Evolutionary conservation across 1,140 invertebrate genomes (phyloP).

Genomic region (Leptinotarsa defecta): DNA sequence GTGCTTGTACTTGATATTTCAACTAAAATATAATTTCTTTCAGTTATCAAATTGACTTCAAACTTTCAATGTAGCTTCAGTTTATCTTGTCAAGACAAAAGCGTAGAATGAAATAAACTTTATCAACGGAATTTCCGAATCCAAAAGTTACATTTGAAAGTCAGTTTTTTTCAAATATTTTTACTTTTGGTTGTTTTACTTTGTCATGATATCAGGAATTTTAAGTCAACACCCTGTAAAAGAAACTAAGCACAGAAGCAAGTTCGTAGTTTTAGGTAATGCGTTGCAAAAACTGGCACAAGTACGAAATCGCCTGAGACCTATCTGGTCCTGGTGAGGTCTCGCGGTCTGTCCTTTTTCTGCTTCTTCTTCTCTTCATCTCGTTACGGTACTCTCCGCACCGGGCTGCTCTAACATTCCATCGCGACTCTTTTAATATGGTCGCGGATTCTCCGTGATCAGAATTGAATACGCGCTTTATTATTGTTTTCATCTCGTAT

Average conservation of each 20-base stretch:
- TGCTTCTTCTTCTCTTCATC: constrained; percentile 21
- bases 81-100: too few relatives aligned
- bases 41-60: too few relatives aligned
- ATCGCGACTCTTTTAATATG: constrained; percentile 45
- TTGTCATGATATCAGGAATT: too few relatives aligned
- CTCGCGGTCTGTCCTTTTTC: constrained; percentile 7
- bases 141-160: too few relatives aligned
- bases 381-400: constrained; percentile 38
- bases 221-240: constrained; percentile 33
- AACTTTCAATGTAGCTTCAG: too few relatives aligned
- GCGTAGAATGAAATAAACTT: too few relatives aligned
- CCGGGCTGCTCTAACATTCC: constrained; percentile 44
- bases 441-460: constrained; percentile 46
- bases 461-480: constrained; percentile 44
- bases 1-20: too few relatives aligned
- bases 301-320: constrained; percentile 29
- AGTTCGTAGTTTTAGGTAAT: constrained; percentile 46
- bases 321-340: constrained; percentile 26
- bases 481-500: constrained; percentile 38
- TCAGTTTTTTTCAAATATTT: too few relatives aligned
- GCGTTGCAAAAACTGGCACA: constrained; percentile 39
- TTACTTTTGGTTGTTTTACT: too few relatives aligned
- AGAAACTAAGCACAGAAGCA: constrained; percentile 35
- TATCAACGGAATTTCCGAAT: too few relatives aligned
- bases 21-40: too few relatives aligned